These are phyloP conservation scores for Calameuta idolon DNA, from an alignment of 2,888 invertebrate species.

Conservation along the genomic window DNA sequence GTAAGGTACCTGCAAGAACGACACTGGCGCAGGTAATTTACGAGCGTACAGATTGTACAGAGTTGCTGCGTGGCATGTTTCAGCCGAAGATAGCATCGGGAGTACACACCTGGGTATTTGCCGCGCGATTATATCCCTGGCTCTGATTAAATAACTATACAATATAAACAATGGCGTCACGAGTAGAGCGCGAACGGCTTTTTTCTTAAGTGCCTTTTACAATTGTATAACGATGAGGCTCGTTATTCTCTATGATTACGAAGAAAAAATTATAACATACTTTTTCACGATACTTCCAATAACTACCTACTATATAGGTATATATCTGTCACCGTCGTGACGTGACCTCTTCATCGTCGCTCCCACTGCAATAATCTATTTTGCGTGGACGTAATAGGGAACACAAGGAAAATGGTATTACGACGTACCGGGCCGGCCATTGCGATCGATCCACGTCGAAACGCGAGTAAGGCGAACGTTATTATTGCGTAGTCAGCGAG, in stretches of 20 bases:
- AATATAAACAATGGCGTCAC: conserved; percentile 28
- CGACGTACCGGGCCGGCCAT: background rate
- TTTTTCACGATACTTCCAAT: background rate
- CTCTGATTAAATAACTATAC: conserved; percentile 45
- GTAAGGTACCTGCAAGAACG: conserved; percentile 37
- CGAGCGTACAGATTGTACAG: conserved; percentile 44
- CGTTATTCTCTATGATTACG: background rate
- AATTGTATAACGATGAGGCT: background rate
- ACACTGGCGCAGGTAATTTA: conserved; percentile 40
- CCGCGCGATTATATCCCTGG: conserved; percentile 28
- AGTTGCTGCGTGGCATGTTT: conserved; percentile 45
- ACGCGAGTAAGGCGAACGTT: conserved; percentile 21
- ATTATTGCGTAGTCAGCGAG: conserved; percentile 40
- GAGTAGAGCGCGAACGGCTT: background rate
- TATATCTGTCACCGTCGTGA: background rate
- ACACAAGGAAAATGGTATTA: background rate
- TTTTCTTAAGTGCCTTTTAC: background rate
- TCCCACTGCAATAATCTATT: background rate
- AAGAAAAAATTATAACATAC: background rate
- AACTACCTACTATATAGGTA: background rate
- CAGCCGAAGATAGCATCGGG: conserved; percentile 41
- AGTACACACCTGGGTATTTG: conserved; percentile 44
- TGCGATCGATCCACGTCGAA: conserved; percentile 4
- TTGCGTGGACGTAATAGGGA: background rate
- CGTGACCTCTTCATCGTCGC: background rate